A percentile compares a stretch with the other conserved stretches of the same genome.
These are phyloP conservation scores for Epinephelus fuscoguttatus DNA, from an alignment of 2,113 vertebrate genomes.

Conservation along the genomic window DNA sequence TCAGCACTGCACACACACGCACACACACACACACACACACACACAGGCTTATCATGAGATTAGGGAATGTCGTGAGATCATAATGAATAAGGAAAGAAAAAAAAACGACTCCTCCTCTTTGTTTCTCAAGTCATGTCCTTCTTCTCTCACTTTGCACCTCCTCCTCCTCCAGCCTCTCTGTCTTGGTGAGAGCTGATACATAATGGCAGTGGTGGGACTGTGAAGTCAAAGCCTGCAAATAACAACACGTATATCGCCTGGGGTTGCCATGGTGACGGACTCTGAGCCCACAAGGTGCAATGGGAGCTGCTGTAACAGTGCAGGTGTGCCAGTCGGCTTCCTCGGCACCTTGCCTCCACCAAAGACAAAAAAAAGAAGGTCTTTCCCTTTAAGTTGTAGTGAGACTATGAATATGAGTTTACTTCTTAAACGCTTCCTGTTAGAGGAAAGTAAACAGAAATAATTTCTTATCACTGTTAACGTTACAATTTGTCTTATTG, in stretches of 20 bases:
- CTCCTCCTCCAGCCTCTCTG: constrained; percentile 14
- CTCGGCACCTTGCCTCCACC: too few relatives aligned
- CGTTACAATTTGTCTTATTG: too few relatives aligned
- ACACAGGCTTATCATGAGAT: too few relatives aligned
- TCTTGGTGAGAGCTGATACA: constrained; percentile 43
- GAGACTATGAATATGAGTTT: neutral
- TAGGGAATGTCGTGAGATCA: too few relatives aligned
- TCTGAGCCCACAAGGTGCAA: constrained; percentile 53
- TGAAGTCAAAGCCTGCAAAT: constrained; percentile 64
- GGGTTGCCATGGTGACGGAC: constrained; percentile 61
- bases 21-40: neutral
- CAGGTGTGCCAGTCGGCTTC: constrained; percentile 24
- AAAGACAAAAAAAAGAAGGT: neutral
- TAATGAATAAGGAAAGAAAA: neutral
- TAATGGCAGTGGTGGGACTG: constrained; percentile 46
- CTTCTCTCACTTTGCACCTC: constrained; percentile 27
- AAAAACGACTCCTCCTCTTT: neutral
- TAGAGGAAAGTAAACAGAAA: neutral
- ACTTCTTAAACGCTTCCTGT: neutral
- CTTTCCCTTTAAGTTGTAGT: neutral
- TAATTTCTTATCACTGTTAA: neutral
- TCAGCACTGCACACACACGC: neutral
- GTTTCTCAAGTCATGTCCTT: neutral
- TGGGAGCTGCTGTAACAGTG: constrained; percentile 42
- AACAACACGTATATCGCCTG: constrained; percentile 29